Conservation (phyloP, 2,797 vertebrate genomes). For the Tokudaia muenninki region DNA sequence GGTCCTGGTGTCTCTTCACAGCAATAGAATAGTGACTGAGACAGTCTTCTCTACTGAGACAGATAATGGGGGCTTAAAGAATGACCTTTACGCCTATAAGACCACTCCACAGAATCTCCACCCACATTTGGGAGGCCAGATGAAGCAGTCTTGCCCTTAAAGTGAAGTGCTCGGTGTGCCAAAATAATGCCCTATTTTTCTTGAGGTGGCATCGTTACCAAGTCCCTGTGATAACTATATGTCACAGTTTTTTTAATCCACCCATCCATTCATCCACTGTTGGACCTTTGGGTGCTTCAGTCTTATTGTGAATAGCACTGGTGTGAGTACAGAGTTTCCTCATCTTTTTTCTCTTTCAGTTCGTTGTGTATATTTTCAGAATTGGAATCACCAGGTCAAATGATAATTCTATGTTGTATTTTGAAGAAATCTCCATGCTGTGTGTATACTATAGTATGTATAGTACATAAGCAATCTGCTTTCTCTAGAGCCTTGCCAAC, state of each 20-base stretch:
- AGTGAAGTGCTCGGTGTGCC: neutral
- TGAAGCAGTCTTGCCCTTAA: neutral
- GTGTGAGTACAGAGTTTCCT: neutral
- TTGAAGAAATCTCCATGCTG: neutral
- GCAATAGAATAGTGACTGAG: neutral
- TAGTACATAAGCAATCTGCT: fast-evolving
- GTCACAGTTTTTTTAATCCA: too few species aligned
- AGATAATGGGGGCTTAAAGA: neutral
- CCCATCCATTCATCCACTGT: neutral
- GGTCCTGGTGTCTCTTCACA: neutral
- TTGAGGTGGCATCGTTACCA: too few species aligned
- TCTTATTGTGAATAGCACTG: neutral
- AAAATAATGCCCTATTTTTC: neutral
- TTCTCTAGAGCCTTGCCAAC: neutral
- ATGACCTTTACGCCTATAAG: neutral
- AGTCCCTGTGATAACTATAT: neutral
- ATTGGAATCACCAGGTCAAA: too few species aligned
- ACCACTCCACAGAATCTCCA: neutral
- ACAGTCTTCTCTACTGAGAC: neutral
- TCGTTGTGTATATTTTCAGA: neutral
- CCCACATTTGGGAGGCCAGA: neutral
- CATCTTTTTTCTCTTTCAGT: neutral
- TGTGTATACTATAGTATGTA: too few species aligned
- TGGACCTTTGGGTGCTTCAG: neutral
- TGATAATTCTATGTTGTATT: neutral